Conservation (phyloP, 92 coral and sea anemone genomes). For the Blastomussa wellsi region DNA sequence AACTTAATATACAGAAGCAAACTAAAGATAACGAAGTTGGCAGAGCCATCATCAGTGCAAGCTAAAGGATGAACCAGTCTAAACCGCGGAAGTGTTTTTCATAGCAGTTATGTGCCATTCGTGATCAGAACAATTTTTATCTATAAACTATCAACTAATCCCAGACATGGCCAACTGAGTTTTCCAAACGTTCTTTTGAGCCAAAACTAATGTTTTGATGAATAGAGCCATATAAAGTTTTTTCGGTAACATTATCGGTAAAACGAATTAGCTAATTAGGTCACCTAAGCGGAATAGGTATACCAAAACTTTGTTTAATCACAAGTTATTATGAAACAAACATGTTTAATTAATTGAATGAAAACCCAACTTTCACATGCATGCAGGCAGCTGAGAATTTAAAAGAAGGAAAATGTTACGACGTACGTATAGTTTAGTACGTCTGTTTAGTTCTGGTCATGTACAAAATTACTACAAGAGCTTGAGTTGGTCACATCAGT, state of each 20-base stretch:
- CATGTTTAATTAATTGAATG: not conserved
- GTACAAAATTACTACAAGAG: not conserved
- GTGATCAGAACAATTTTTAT: not conserved
- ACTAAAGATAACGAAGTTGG: not conserved
- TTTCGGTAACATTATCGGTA: no score
- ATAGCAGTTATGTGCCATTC: not conserved
- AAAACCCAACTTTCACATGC: no score
- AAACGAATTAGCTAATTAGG: no score
- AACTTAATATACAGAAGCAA: no score
- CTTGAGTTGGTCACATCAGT: not conserved
- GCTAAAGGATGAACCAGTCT: no score
- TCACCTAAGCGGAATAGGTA: no score
- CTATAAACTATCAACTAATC: not conserved
- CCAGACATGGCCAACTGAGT: not conserved
- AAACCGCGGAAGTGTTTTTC: not conserved
- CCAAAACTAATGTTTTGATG: not conserved
- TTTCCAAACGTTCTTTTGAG: not conserved
- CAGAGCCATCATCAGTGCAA: no score
- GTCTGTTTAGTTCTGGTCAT: not conserved
- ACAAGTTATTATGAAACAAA: not conserved
- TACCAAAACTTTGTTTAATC: not conserved
- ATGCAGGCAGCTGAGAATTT: not conserved
- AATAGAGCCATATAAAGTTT: not conserved
- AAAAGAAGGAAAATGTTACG: not conserved
- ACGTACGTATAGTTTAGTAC: not conserved